Percentiles rank a stretch among this genome's conserved stretches.
Evolutionary conservation across 2,113 vertebrate species (phyloP).

Genomic region (Paedocypris sp.): DNA sequence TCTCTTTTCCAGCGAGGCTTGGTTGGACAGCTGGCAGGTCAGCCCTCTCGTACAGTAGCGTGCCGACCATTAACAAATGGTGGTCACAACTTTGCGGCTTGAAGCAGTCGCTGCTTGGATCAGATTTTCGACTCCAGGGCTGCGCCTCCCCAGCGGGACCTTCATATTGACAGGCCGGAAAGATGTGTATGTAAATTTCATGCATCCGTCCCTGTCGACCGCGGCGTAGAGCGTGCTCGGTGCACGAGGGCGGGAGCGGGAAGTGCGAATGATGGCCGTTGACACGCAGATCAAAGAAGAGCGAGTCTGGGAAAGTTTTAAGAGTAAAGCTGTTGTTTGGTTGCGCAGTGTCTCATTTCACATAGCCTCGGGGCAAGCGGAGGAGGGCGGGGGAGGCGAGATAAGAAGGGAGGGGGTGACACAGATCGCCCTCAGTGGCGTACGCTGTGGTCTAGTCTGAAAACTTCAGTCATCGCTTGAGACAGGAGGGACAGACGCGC

Average conservation of each 20-base stretch:
- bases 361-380: slow-evolving; percentile 56
- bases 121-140: slow-evolving; percentile 10
- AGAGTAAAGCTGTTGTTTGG: slow-evolving; percentile 68
- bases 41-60: not conserved
- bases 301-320: slow-evolving; percentile 69
- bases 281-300: slow-evolving; percentile 63
- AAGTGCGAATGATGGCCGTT: slow-evolving; percentile 48
- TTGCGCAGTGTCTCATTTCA: slow-evolving; percentile 60
- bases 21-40: slow-evolving; percentile 2
- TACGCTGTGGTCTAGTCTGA: slow-evolving; percentile 45
- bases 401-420: slow-evolving; percentile 35
- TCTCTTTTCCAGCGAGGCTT: too few species aligned
- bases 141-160: slow-evolving; percentile 40
- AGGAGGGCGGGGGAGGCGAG: slow-evolving; percentile 34
- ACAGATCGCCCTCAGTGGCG: slow-evolving; percentile 59
- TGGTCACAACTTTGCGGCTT: not conserved
- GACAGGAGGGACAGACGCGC: slow-evolving; percentile 16
- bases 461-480: slow-evolving; percentile 56
- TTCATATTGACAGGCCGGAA: slow-evolving; percentile 51
- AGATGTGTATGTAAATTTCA: slow-evolving; percentile 40
- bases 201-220: slow-evolving; percentile 3
- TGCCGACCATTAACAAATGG: slow-evolving; percentile 9
- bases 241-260: not conserved
- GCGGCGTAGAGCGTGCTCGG: slow-evolving; percentile 5
- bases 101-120: not conserved